Base-by-base conservation (phyloP, 2,113 vertebrate genomes). In the Larimichthys crocea region DNA sequence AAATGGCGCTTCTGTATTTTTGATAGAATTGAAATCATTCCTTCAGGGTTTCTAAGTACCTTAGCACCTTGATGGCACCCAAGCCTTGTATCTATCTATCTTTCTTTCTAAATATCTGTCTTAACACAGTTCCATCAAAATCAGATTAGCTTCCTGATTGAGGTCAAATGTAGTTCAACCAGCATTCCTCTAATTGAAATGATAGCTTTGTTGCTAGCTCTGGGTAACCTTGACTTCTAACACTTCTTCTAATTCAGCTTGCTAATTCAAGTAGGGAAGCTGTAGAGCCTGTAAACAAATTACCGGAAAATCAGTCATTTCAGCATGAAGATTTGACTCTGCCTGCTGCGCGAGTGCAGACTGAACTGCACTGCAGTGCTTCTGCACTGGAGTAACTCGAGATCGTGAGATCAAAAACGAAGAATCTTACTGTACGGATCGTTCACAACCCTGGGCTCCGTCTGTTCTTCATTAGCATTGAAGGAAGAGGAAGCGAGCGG, bases 121-220 rank as follows among this genome's bases (percentile, higher is more conserved):
- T 61, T 40, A 77, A 35, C 60, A 63, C 9, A 4, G 17, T 3
- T 64, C 71, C 46, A 73, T 88, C 76, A 63, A 80, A 40, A 86
- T 83, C 52, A 66, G 64, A 82, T 87, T 76, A 73, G 56, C 55
- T 85, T 72, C 52, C 53, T 85, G 80, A 86, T 80, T 86, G 79
- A 71, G 85, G 87, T 89, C 83, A 88, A 66, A 80, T 52, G 62
- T 55, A 68, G 85, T 80, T 86, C 77, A 80, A 55, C 69, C 62
- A 71, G 24, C 49, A 56, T 15, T 24, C 29, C 7, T 81, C 50
- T 79, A 83, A 83, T 65, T 80, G 76, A 89, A 78, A 82, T 68
- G 63, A 65, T 59, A 76, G 52, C 83, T 48, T 53, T 12, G 17
- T 3, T 26, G 44, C 69, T 71, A 77, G 57, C 56, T 74, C 44